Conservation (phyloP, 1,140 invertebrate species). For the Sycophila sp. region DNA sequence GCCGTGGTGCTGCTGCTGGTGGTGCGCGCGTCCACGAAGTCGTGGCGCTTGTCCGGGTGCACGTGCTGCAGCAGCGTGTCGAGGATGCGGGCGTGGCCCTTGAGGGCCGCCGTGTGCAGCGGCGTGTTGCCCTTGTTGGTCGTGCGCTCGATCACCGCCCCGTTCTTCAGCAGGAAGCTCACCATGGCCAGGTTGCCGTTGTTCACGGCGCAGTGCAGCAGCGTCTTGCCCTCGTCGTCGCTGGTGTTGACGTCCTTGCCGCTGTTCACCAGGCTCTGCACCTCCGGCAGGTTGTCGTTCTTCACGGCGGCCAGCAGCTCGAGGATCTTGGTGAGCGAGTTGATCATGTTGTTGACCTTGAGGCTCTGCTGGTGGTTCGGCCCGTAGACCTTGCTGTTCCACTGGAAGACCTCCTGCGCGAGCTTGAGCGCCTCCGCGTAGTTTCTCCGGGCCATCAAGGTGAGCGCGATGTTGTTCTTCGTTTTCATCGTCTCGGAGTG, state of each 20-base stretch:
- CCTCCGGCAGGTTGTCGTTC: background rate
- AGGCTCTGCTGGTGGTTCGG: background rate
- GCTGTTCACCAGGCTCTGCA: background rate
- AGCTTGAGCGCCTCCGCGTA: background rate
- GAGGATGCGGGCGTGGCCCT: constrained; percentile 73
- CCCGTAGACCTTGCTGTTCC: background rate
- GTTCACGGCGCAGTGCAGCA: background rate
- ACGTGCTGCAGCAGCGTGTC: background rate
- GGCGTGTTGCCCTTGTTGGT: constrained; percentile 72
- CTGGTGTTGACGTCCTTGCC: background rate
- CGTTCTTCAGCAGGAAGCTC: background rate
- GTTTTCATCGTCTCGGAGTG: background rate
- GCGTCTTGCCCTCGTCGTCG: background rate
- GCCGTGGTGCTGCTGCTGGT: constrained; percentile 5
- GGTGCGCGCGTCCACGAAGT: constrained; percentile 22
- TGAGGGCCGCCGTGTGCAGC: constrained; percentile 74
- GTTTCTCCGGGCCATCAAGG: background rate
- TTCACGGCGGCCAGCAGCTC: background rate
- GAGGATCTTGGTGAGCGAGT: background rate
- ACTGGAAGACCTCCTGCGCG: background rate
- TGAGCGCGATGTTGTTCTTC: background rate
- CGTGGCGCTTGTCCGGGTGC: constrained; percentile 56
- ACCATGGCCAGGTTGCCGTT: background rate
- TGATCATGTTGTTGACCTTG: background rate
- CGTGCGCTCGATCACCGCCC: background rate